These are phyloP conservation scores for Gymnosoma rotundatum DNA, from an alignment of 2,888 invertebrate species.

Conservation along the genomic window DNA sequence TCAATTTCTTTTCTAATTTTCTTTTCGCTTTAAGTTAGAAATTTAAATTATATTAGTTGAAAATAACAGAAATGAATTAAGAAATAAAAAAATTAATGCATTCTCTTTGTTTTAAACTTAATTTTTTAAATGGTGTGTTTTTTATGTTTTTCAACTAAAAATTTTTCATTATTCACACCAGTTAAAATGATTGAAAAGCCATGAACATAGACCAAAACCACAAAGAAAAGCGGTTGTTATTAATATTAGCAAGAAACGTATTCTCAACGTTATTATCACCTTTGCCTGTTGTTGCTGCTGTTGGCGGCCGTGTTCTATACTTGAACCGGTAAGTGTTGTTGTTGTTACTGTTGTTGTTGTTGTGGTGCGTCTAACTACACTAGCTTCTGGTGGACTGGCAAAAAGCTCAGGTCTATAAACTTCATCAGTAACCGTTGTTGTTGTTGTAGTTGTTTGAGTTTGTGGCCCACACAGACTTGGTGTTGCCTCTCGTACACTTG, in stretches of 20 bases:
- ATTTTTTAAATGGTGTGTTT: constrained; percentile 39
- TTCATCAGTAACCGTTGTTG: constrained; percentile 74
- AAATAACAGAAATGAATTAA: constrained; percentile 42
- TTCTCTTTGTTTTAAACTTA: constrained; percentile 13
- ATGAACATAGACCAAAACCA: constrained; percentile 82
- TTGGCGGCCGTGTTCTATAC: constrained; percentile 52
- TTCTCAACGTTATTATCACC: constrained; percentile 82
- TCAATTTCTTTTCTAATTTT: neutral
- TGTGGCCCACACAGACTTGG: neutral
- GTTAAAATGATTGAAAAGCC: constrained; percentile 79
- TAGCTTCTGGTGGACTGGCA: constrained; percentile 68
- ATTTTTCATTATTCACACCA: constrained; percentile 68
- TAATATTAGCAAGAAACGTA: constrained; percentile 80
- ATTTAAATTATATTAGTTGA: constrained; percentile 33
- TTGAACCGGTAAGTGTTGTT: constrained; percentile 72
- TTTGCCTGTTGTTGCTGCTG: constrained; percentile 78
- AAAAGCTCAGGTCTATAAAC: constrained; percentile 70
- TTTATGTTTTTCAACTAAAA: neutral
- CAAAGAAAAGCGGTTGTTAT: constrained; percentile 81
- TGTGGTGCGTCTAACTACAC: constrained; percentile 75
- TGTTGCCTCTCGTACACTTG: neutral
- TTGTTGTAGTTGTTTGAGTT: constrained; percentile 72
- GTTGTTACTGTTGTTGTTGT: constrained; percentile 76
- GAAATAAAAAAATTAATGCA: constrained; percentile 7
- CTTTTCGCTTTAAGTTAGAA: constrained; percentile 9